A percentile compares a stretch with the other conserved stretches of the same genome.
Evolutionary conservation across 2,888 invertebrate species (phyloP).

Genomic region (Drosophila sordidula): DNA sequence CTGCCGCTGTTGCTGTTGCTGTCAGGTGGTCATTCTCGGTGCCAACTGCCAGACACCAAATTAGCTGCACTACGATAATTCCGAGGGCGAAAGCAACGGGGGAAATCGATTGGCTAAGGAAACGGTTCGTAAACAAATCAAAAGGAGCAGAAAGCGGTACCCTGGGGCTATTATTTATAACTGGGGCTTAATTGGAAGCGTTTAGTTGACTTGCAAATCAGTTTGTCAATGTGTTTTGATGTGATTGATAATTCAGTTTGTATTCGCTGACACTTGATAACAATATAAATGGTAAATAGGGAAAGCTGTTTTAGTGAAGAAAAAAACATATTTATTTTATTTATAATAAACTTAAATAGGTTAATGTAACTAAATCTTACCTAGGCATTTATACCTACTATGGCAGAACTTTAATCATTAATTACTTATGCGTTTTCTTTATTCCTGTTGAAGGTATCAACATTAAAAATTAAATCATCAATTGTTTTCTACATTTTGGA

Average conservation of each 20-base stretch:
- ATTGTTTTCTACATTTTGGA: too few relatives aligned
- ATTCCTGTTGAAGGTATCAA: too few relatives aligned
- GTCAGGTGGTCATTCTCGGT: conserved; percentile 47
- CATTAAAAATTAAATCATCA: too few relatives aligned
- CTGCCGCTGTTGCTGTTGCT: conserved; percentile 16
- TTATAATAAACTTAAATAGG: too few relatives aligned
- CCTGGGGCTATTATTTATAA: conserved; percentile 1
- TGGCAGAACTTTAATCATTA: too few relatives aligned
- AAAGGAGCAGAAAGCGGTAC: conserved; percentile 3
- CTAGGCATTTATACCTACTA: too few relatives aligned
- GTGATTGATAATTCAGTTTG: conserved; percentile 12
- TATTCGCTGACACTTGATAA: conserved; percentile 1
- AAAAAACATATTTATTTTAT: too few relatives aligned
- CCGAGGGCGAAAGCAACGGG: not conserved
- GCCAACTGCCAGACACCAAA: conserved; percentile 47
- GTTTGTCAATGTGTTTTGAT: conserved; percentile 17
- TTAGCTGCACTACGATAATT: conserved; percentile 23
- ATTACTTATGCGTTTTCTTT: too few relatives aligned
- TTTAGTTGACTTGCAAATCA: conserved; percentile 23
- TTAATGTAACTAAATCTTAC: too few relatives aligned
- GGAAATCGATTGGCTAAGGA: conserved; percentile 47
- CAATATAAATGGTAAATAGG: too few relatives aligned
- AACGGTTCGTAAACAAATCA: conserved; percentile 49
- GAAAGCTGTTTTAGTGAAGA: too few relatives aligned
- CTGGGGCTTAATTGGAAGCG: not conserved